These are phyloP conservation scores for Chelonus formosanus DNA, from an alignment of 2,888 invertebrate species.

Conservation along the genomic window DNA sequence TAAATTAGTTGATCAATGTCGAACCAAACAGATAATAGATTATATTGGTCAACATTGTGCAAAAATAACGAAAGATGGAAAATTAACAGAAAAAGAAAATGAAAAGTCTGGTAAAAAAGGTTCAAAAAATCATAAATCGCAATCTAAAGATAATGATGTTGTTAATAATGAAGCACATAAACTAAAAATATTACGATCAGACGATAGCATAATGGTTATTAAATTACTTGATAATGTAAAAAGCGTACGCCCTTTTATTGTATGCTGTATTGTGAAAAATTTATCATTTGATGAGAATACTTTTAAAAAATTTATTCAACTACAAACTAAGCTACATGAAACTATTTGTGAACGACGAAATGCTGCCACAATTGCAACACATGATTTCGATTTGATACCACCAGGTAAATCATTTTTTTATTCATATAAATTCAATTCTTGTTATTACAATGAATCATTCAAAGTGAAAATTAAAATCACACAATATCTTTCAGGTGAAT, in stretches of 20 bases:
- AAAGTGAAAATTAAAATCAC: too few relatives aligned
- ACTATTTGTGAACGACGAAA: slow-evolving; percentile 81
- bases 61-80: slow-evolving; percentile 52
- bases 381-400: slow-evolving; percentile 75
- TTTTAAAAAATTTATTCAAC: slow-evolving; percentile 81
- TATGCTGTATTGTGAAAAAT: slow-evolving; percentile 76
- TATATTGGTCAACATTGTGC: slow-evolving; percentile 77
- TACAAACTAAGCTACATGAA: slow-evolving; percentile 82
- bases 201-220: slow-evolving; percentile 67
- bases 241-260: slow-evolving; percentile 74
- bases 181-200: slow-evolving; percentile 55
- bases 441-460: slow-evolving; percentile 12
- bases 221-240: slow-evolving; percentile 70
- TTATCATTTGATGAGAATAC: slow-evolving; percentile 71
- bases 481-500: slow-evolving; percentile 63
- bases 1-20: slow-evolving; percentile 79
- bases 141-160: slow-evolving; percentile 40
- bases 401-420: slow-evolving; percentile 62
- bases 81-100: slow-evolving; percentile 53
- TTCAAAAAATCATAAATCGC: slow-evolving; percentile 48
- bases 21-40: slow-evolving; percentile 79
- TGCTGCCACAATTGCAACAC: slow-evolving; percentile 83
- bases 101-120: slow-evolving; percentile 56
- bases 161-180: slow-evolving; percentile 55
- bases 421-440: too few relatives aligned